Conservation (phyloP, 2,888 invertebrate genomes). For the Synanthedon myopaeformis region DNA sequence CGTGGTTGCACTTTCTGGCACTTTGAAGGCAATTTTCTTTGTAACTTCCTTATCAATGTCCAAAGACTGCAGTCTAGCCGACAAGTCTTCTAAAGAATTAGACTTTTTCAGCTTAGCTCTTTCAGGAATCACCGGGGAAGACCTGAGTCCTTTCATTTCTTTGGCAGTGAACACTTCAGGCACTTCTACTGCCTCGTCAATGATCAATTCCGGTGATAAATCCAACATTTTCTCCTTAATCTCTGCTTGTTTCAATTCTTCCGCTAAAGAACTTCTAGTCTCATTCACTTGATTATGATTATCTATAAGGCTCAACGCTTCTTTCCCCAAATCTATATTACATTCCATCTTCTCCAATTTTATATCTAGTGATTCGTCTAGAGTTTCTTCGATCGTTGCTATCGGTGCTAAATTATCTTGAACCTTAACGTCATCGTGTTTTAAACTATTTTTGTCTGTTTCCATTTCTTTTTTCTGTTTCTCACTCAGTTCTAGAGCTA, state of each 20-base stretch:
- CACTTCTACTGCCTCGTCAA: conserved; percentile 42
- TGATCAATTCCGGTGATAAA: conserved; percentile 51
- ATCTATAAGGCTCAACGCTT: conserved; percentile 52
- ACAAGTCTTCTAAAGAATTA: conserved; percentile 50
- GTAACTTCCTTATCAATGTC: conserved; percentile 31
- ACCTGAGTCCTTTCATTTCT: conserved; percentile 32
- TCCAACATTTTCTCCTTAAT: conserved; percentile 40
- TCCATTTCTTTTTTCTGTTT: conserved; percentile 33
- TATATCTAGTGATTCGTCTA: conserved; percentile 38
- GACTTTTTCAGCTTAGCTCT: conserved; percentile 52
- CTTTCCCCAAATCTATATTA: conserved; percentile 50
- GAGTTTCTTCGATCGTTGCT: conserved; percentile 53
- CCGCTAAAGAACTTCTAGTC: conserved; percentile 31
- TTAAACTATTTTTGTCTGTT: conserved; percentile 26
- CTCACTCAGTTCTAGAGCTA: conserved; percentile 42
- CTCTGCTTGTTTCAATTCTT: conserved; percentile 51
- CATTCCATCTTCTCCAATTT: conserved; percentile 26
- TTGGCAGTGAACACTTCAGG: conserved; percentile 37
- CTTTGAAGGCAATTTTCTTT: conserved; percentile 51
- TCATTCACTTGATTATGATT: conserved; percentile 38
- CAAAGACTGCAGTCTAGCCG: conserved; percentile 19
- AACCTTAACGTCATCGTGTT: conserved; percentile 27
- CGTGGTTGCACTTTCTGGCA: conserved; percentile 42
- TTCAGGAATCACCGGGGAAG: conserved; percentile 48
- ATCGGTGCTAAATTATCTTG: conserved; percentile 48